Percentiles rank a stretch among this genome's conserved stretches.
Conservation (phyloP, 2,113 vertebrate genomes). For the Megatriorchis doriae region DNA sequence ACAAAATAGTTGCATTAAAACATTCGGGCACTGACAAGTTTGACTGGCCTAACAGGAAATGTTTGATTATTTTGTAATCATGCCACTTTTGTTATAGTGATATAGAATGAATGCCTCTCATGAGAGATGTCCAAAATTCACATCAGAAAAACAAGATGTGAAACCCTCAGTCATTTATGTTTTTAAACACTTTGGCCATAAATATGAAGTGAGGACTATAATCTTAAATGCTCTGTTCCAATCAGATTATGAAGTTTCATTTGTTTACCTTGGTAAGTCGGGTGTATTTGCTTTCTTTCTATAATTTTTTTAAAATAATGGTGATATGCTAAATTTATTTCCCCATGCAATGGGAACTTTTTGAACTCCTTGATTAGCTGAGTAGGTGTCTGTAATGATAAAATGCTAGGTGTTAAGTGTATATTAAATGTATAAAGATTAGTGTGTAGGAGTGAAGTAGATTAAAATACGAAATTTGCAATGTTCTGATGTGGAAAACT, state of each 20-base stretch:
- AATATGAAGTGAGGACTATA: not conserved
- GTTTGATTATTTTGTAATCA: not conserved
- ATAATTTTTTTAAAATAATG: not conserved
- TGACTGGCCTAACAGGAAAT: not conserved
- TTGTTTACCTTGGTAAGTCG: not conserved
- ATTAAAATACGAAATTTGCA: not conserved
- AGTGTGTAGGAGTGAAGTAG: not conserved
- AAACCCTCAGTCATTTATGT: not conserved
- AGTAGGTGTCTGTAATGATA: not conserved
- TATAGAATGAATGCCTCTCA: not conserved
- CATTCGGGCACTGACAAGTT: not conserved
- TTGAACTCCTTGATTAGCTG: not conserved
- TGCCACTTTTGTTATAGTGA: not conserved
- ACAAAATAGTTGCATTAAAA: not conserved
- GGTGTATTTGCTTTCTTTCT: not conserved
- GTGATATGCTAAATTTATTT: not conserved
- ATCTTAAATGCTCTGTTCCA: not conserved
- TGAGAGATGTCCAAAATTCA: not conserved
- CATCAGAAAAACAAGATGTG: not conserved
- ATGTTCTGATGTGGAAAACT: not conserved
- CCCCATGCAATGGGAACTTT: not conserved
- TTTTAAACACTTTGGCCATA: not conserved
- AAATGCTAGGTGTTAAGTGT: not conserved
- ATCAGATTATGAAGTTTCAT: not conserved
- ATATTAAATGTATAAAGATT: not conserved